These are phyloP conservation scores for Uropetala carovei DNA, from an alignment of 2,888 invertebrate species.

Conservation along the genomic window DNA sequence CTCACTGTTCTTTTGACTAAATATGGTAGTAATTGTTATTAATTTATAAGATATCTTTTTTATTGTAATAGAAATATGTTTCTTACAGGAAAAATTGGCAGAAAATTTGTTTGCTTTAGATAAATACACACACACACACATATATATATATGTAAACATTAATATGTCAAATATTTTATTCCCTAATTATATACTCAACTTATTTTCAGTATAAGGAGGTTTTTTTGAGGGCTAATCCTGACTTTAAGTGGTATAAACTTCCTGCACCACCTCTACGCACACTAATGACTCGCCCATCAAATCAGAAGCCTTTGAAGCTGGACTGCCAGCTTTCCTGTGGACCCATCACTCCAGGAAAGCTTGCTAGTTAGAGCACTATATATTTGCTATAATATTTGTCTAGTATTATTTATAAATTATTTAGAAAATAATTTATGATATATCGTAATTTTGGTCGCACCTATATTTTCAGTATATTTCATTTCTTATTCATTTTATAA, in stretches of 20 bases:
- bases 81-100: no score
- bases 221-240: slow-evolving; percentile 93
- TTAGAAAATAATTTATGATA: no score
- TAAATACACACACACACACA: no score
- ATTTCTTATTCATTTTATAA: no score
- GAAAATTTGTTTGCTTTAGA: no score
- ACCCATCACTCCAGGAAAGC: slow-evolving; percentile 84
- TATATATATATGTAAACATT: not conserved
- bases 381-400: not conserved
- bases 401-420: not conserved
- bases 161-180: slow-evolving; percentile 47
- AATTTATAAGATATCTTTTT: no score
- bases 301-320: slow-evolving; percentile 71
- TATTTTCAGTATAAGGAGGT: slow-evolving; percentile 92
- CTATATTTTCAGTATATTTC: no score
- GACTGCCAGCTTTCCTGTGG: slow-evolving; percentile 70
- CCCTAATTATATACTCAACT: slow-evolving; percentile 67
- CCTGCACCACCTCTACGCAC: slow-evolving; percentile 90
- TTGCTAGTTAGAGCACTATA: slow-evolving; percentile 78
- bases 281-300: slow-evolving; percentile 82
- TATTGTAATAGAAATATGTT: no score
- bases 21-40: no score
- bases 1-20: no score
- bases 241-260: slow-evolving; percentile 96
- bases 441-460: no score